Percentiles rank a stretch among this genome's conserved stretches.
Evolutionary conservation across 2,113 vertebrate genomes (phyloP).

Genomic region (Ivindomyrus marchei): DNA sequence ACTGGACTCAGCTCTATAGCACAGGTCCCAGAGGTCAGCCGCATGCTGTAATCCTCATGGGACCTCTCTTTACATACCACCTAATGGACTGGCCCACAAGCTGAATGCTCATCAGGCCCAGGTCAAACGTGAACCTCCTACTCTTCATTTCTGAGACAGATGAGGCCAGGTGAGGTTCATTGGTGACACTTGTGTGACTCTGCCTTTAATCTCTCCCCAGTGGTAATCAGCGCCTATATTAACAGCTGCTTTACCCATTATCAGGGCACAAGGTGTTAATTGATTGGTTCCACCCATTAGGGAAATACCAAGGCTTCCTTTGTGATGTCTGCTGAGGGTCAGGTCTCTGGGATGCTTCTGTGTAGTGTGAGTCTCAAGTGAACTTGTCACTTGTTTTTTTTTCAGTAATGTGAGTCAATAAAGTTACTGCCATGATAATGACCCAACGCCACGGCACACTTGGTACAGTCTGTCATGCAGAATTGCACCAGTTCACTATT

Average conservation of each 20-base stretch:
- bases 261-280: background rate
- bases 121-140: background rate
- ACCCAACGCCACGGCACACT: background rate
- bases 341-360: background rate
- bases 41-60: background rate
- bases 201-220: slow-evolving; percentile 15
- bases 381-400: background rate
- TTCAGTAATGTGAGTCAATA: background rate
- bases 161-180: background rate
- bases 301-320: background rate
- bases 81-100: background rate
- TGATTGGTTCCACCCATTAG: background rate
- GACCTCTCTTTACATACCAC: background rate
- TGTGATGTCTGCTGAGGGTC: background rate
- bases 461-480: background rate
- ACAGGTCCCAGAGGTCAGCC: background rate
- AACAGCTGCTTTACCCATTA: slow-evolving; percentile 12
- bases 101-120: background rate
- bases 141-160: background rate
- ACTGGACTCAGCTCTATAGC: background rate
- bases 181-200: background rate
- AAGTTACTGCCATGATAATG: background rate
- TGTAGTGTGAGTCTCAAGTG: background rate
- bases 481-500: background rate
- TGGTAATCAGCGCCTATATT: slow-evolving; percentile 3